Conservation (phyloP, 2,888 invertebrate genomes). For the Netelia virgata region DNA sequence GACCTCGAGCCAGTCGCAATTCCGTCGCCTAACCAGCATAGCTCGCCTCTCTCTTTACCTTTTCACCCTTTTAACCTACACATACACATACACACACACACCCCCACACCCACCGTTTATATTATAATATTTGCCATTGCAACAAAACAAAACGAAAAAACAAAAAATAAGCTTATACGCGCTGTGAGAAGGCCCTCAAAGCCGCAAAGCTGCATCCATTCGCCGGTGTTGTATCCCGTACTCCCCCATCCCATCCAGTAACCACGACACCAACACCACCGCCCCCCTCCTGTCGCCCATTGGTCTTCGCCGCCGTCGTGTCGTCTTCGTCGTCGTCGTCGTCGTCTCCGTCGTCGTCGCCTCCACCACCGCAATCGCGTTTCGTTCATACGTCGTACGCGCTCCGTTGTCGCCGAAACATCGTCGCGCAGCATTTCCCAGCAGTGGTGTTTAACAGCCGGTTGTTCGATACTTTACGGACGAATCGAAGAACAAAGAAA, state of each 20-base stretch:
- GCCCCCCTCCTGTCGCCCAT: slow-evolving; percentile 63
- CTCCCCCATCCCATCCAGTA: slow-evolving; percentile 82
- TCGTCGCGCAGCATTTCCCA: slow-evolving; percentile 75
- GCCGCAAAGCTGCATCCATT: slow-evolving; percentile 85
- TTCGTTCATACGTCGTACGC: slow-evolving; percentile 72
- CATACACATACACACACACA: slow-evolving; percentile 82
- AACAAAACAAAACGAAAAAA: slow-evolving; percentile 14
- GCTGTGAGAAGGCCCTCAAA: slow-evolving; percentile 68
- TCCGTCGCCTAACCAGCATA: slow-evolving; percentile 84
- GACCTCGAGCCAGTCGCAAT: slow-evolving; percentile 83
- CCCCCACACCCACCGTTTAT: slow-evolving; percentile 81
- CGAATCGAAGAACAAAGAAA: background rate
- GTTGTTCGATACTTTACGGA: slow-evolving; percentile 48
- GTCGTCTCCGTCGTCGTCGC: slow-evolving; percentile 55
- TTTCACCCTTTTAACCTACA: slow-evolving; percentile 85
- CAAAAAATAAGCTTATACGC: slow-evolving; percentile 32
- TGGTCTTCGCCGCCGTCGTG: slow-evolving; percentile 59
- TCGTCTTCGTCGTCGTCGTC: slow-evolving; percentile 53
- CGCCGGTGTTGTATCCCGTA: slow-evolving; percentile 82
- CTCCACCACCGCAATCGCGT: slow-evolving; percentile 67
- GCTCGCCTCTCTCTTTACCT: slow-evolving; percentile 82
- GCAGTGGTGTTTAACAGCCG: slow-evolving; percentile 69
- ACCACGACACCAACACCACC: slow-evolving; percentile 74
- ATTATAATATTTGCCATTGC: background rate
- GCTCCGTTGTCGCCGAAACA: slow-evolving; percentile 74